These are phyloP conservation scores for Ethmia dodecea DNA, from an alignment of 2,888 invertebrate species.

Conservation along the genomic window DNA sequence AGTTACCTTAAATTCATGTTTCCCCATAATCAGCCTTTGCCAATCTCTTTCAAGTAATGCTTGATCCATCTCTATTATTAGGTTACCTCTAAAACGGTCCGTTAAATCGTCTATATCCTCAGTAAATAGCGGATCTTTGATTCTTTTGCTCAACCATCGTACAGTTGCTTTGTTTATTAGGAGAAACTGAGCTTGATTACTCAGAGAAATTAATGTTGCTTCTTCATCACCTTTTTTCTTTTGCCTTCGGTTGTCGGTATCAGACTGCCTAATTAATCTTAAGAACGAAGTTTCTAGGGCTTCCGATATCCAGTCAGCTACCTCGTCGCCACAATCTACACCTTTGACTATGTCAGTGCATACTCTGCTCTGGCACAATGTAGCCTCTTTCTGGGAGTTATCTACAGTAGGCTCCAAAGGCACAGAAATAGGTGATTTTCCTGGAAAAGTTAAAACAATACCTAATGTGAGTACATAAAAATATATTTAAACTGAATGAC, in stretches of 20 bases:
- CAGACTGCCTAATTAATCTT: constrained; percentile 81
- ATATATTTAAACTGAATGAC: not conserved
- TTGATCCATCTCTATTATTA: constrained; percentile 84
- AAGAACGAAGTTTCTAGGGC: constrained; percentile 83
- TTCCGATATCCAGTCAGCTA: constrained; percentile 88
- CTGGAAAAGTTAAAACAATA: constrained; percentile 48
- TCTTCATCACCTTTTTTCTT: constrained; percentile 44
- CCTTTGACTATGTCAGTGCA: constrained; percentile 89
- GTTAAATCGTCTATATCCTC: constrained; percentile 79
- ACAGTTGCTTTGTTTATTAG: constrained; percentile 89
- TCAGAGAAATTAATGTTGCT: constrained; percentile 73
- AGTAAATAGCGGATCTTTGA: constrained; percentile 69
- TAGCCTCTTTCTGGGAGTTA: constrained; percentile 30
- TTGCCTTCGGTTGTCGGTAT: constrained; percentile 41
- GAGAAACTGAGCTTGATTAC: constrained; percentile 92
- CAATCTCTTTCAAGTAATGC: constrained; percentile 90
- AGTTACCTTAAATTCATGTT: constrained; percentile 79
- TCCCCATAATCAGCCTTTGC: constrained; percentile 81
- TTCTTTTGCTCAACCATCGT: constrained; percentile 80
- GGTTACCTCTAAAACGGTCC: constrained; percentile 93
- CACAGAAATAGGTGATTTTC: constrained; percentile 68
- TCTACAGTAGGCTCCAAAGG: constrained; percentile 54
- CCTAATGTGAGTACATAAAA: not conserved
- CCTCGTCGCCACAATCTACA: constrained; percentile 89
- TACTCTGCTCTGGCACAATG: constrained; percentile 87